Conservation (phyloP, 2,113 vertebrate species). For the Brienomyrus brachyistius region DNA sequence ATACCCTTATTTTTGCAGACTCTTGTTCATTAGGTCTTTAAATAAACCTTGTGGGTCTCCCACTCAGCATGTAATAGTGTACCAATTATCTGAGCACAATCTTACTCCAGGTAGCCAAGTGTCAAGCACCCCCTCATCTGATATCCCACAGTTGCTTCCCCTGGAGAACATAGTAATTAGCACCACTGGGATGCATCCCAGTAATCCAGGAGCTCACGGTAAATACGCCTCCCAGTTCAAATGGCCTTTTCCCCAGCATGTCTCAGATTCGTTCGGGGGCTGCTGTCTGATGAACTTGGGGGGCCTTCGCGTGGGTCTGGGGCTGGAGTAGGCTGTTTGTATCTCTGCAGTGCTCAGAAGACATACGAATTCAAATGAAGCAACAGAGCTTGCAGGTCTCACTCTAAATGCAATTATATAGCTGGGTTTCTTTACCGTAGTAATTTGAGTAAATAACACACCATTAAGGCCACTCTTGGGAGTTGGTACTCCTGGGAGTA, state of each 20-base stretch:
- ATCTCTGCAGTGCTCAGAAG: neutral
- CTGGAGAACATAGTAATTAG: constrained; percentile 61
- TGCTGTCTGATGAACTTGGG: constrained; percentile 33
- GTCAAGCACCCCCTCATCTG: constrained; percentile 52
- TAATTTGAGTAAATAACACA: neutral
- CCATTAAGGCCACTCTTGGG: neutral
- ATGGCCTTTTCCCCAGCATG: constrained; percentile 38
- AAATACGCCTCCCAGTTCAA: constrained; percentile 39
- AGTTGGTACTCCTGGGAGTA: neutral
- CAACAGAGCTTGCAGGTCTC: neutral
- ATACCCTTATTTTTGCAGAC: constrained; percentile 43
- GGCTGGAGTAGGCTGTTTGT: neutral
- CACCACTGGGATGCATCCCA: constrained; percentile 60
- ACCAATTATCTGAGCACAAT: constrained; percentile 60
- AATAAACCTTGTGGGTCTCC: constrained; percentile 49
- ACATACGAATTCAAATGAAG: neutral
- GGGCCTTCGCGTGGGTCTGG: constrained; percentile 3
- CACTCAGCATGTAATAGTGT: constrained; percentile 45
- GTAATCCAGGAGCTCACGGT: constrained; percentile 54
- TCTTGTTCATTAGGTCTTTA: constrained; percentile 48
- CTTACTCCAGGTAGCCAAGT: constrained; percentile 58
- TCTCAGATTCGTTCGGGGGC: constrained; percentile 40
- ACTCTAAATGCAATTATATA: neutral
- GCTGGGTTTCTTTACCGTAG: neutral
- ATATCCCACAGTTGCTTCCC: constrained; percentile 44